phyloP scores from a whole-genome alignment of 23 tunicate species.

The Trididemnum clinides region DNA sequence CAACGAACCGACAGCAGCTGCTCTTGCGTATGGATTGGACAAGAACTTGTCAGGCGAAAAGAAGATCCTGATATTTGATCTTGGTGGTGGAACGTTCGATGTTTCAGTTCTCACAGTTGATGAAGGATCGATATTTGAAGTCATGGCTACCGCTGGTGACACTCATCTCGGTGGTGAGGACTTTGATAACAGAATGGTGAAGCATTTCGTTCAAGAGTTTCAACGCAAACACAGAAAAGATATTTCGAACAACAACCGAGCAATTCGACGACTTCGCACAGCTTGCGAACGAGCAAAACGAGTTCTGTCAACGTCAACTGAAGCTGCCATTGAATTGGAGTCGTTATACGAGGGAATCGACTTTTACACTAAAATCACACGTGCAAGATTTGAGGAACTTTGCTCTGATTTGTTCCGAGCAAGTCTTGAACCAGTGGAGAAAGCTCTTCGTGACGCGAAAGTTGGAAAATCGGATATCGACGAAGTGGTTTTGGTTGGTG shows the following conservation, averaged over 20 bases:
- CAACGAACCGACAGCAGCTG: slow-evolving; percentile 96
- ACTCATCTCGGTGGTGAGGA: slow-evolving; percentile 98
- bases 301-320: slow-evolving; percentile 76
- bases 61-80: slow-evolving; percentile 80
- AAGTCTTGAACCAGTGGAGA: slow-evolving; percentile 87
- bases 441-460: slow-evolving; percentile 87
- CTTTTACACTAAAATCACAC: slow-evolving; percentile 81
- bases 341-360: slow-evolving; percentile 91
- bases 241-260: slow-evolving; percentile 66
- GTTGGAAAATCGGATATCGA: slow-evolving; percentile 80
- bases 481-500: slow-evolving; percentile 97
- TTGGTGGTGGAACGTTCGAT: slow-evolving; percentile 97
- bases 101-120: slow-evolving; percentile 79
- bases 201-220: slow-evolving; percentile 81
- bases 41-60: slow-evolving; percentile 58
- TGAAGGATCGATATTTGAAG: slow-evolving; percentile 90
- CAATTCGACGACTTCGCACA: slow-evolving; percentile 73
- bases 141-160: slow-evolving; percentile 81
- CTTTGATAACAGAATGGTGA: slow-evolving; percentile 92
- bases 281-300: slow-evolving; percentile 92
- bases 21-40: slow-evolving; percentile 86
- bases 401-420: slow-evolving; percentile 86
- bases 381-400: slow-evolving; percentile 91
- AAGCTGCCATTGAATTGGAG: slow-evolving; percentile 83
- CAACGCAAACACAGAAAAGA: slow-evolving; percentile 75